Percentiles rank a stretch among this genome's conserved stretches.
Evolutionary conservation across 2,888 invertebrate genomes (phyloP).

Genomic region (Taphrorychus bicolor): DNA sequence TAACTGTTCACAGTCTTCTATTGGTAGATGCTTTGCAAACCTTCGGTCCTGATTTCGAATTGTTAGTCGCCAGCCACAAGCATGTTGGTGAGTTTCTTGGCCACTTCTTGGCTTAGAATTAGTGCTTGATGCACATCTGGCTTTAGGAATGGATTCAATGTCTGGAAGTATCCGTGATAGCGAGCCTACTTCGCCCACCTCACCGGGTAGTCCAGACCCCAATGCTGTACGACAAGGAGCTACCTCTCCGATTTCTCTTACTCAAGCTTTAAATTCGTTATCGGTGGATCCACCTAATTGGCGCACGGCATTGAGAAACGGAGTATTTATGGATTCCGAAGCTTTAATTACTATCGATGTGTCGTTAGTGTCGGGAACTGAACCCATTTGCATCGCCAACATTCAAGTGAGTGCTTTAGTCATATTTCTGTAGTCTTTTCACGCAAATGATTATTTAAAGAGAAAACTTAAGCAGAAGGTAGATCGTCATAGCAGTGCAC

Average conservation of each 20-base stretch:
- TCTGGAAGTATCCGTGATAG: constrained; percentile 93
- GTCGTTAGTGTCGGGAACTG: constrained; percentile 67
- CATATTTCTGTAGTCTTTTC: too few species aligned
- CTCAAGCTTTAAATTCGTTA: constrained; percentile 63
- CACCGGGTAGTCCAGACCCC: constrained; percentile 78
- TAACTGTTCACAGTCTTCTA: constrained; percentile 91
- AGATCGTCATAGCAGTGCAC: too few species aligned
- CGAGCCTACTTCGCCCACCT: constrained; percentile 88
- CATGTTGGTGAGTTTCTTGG: constrained; percentile 74
- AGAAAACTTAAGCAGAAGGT: too few species aligned
- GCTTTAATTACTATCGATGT: constrained; percentile 84
- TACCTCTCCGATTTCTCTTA: constrained; percentile 65
- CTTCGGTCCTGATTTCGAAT: constrained; percentile 93
- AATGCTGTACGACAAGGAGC: constrained; percentile 49
- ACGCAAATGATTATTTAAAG: too few species aligned
- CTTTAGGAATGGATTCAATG: constrained; percentile 84
- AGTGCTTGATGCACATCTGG: not conserved
- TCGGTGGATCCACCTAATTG: constrained; percentile 51
- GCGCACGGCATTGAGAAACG: constrained; percentile 42
- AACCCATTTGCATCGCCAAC: constrained; percentile 75
- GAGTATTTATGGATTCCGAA: constrained; percentile 64
- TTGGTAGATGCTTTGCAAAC: constrained; percentile 95
- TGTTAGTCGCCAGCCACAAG: constrained; percentile 92
- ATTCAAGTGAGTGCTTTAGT: too few species aligned
- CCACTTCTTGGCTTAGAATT: not conserved